phyloP scores from a whole-genome alignment of 2,797 vertebrate genomes.

The Chrysocyon brachyurus region DNA sequence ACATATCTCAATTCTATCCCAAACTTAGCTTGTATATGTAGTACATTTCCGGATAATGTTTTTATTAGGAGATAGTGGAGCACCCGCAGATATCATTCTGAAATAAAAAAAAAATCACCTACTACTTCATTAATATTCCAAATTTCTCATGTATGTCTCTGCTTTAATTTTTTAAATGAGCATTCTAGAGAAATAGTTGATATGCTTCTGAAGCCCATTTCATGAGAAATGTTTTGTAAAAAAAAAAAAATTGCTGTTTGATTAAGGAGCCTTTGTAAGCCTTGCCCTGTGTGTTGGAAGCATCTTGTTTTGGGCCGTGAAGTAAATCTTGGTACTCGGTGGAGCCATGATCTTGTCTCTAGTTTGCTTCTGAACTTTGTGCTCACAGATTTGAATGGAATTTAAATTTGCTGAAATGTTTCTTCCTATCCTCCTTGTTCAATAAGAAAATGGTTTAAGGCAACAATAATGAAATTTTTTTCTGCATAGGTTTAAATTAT shows the following conservation, averaged over 20 bases:
- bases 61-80: constrained; percentile 48
- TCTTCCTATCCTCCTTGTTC: constrained; percentile 16
- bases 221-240: background rate
- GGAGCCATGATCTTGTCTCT: background rate
- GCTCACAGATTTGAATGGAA: background rate
- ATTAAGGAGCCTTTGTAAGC: background rate
- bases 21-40: background rate
- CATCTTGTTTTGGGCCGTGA: background rate
- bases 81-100: background rate
- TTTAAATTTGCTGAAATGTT: background rate
- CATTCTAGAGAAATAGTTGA: constrained; percentile 7
- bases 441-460: constrained; percentile 38
- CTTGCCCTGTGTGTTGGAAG: background rate
- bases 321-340: background rate
- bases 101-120: background rate
- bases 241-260: background rate
- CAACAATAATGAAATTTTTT: background rate
- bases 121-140: background rate
- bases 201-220: background rate
- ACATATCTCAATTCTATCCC: constrained; percentile 28
- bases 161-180: background rate
- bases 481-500: background rate
- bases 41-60: background rate
- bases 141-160: background rate
- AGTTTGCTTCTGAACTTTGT: constrained; percentile 12